Percentiles rank a stretch among this genome's conserved stretches.
Evolutionary conservation across 2,888 invertebrate genomes (phyloP).

Genomic region (Synergus gifuensis): DNA sequence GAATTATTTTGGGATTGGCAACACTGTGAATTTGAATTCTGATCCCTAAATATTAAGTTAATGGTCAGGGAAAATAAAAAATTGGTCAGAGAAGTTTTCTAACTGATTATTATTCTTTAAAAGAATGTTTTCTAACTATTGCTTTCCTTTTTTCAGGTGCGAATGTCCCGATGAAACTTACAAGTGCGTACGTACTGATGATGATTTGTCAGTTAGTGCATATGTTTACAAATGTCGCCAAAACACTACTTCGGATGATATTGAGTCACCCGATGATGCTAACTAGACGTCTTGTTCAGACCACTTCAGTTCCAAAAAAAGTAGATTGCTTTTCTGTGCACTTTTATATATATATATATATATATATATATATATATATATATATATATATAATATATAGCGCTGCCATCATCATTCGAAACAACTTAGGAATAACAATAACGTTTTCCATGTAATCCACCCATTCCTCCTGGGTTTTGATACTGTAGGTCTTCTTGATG

Average conservation of each 20-base stretch:
- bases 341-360: too few species aligned
- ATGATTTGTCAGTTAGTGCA: slow-evolving; percentile 81
- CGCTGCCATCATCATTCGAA: too few species aligned
- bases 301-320: slow-evolving; percentile 7
- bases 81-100: background rate
- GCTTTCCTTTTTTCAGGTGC: slow-evolving; percentile 77
- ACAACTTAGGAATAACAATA: too few species aligned
- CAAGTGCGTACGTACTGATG: slow-evolving; percentile 79
- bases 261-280: slow-evolving; percentile 61
- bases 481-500: too few species aligned
- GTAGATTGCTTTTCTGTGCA: slow-evolving; percentile 9
- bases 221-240: slow-evolving; percentile 81
- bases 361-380: too few species aligned
- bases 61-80: too few species aligned
- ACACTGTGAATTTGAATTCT: too few species aligned
- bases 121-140: slow-evolving; percentile 23
- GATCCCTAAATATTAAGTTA: too few species aligned
- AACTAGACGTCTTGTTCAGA: slow-evolving; percentile 44
- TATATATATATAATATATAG: too few species aligned
- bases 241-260: slow-evolving; percentile 67
- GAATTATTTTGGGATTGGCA: too few species aligned
- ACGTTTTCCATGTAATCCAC: too few species aligned
- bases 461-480: too few species aligned
- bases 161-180: slow-evolving; percentile 76
- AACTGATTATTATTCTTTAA: background rate